These are phyloP conservation scores for Drosophila colorata DNA, from an alignment of 2,888 invertebrate species.

Conservation along the genomic window DNA sequence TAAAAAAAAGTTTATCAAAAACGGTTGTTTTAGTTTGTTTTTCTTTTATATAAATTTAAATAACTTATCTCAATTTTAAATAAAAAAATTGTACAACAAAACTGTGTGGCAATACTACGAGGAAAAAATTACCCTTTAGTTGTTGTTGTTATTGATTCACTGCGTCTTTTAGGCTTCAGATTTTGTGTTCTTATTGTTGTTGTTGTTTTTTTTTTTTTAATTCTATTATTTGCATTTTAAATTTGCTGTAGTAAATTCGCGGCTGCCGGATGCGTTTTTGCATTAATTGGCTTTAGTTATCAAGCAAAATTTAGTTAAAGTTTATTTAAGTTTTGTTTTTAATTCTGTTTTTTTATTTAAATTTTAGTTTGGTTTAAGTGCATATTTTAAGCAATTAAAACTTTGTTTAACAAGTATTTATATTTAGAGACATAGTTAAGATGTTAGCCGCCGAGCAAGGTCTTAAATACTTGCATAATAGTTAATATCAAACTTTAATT, in stretches of 20 bases:
- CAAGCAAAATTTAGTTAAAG: constrained; percentile 48
- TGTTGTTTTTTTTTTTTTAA: constrained; percentile 5
- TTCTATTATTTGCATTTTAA: constrained; percentile 16
- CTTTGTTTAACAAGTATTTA: constrained; percentile 46
- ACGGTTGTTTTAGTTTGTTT: constrained; percentile 11
- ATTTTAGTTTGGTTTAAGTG: constrained; percentile 40
- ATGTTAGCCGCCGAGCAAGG: constrained; percentile 46
- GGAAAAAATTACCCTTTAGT: constrained; percentile 72
- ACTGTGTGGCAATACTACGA: constrained; percentile 53
- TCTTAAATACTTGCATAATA: constrained; percentile 27
- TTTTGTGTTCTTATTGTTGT: constrained; percentile 24
- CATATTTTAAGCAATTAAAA: constrained; percentile 53
- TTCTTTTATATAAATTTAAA: constrained; percentile 48
- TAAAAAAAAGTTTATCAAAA: constrained; percentile 62
- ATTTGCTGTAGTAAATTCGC: constrained; percentile 62
- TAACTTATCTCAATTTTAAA: constrained; percentile 48
- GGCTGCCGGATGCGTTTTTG: constrained; percentile 37
- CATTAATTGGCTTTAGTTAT: constrained; percentile 47
- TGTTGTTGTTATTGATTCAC: constrained; percentile 35
- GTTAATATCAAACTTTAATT: neutral
- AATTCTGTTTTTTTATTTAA: constrained; percentile 15
- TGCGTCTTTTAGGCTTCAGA: constrained; percentile 22
- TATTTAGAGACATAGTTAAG: constrained; percentile 35
- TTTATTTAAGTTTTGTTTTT: constrained; percentile 15
- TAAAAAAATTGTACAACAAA: constrained; percentile 37